A percentile compares a stretch with the other conserved stretches of the same genome.
phyloP scores from a whole-genome alignment of 2,797 vertebrate species.

The Cynodonichthys magdalenae region DNA sequence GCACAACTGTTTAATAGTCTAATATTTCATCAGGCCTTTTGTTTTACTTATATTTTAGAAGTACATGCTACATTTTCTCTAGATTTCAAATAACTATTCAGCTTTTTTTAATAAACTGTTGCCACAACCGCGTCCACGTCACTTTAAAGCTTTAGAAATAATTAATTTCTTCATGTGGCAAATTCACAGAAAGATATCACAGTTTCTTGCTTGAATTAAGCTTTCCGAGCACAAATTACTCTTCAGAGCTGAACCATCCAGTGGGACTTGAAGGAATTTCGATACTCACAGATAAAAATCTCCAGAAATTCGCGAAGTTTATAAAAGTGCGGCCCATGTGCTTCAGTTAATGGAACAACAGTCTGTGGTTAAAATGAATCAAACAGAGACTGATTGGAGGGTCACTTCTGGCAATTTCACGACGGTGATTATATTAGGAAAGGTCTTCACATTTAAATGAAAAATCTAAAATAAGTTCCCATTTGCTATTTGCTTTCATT shows the following conservation, averaged over 20 bases:
- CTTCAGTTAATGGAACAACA: constrained; percentile 71
- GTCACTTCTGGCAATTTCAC: constrained; percentile 68
- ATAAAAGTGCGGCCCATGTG: constrained; percentile 36
- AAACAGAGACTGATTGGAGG: constrained; percentile 72
- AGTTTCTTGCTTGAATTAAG: constrained; percentile 4
- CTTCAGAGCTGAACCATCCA: constrained; percentile 7
- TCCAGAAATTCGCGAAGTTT: constrained; percentile 29
- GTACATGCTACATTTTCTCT: too few relatives aligned
- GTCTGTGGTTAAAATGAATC: constrained; percentile 70
- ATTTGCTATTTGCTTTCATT: constrained; percentile 82
- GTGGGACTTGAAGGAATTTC: constrained; percentile 35
- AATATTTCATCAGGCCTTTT: too few relatives aligned
- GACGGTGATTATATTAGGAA: constrained; percentile 76
- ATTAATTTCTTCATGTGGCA: neutral
- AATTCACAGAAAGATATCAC: neutral
- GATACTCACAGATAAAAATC: constrained; percentile 44
- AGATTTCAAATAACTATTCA: too few relatives aligned
- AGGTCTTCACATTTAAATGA: constrained; percentile 82
- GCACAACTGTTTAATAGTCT: too few relatives aligned
- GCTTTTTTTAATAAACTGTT: too few relatives aligned
- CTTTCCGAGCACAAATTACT: constrained; percentile 10
- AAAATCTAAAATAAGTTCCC: constrained; percentile 78
- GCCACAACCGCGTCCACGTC: too few relatives aligned
- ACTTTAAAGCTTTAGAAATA: neutral
- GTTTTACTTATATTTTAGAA: too few relatives aligned